phyloP scores from a whole-genome alignment of 2,888 invertebrate species.

The Ramazzottius varieornatus region DNA sequence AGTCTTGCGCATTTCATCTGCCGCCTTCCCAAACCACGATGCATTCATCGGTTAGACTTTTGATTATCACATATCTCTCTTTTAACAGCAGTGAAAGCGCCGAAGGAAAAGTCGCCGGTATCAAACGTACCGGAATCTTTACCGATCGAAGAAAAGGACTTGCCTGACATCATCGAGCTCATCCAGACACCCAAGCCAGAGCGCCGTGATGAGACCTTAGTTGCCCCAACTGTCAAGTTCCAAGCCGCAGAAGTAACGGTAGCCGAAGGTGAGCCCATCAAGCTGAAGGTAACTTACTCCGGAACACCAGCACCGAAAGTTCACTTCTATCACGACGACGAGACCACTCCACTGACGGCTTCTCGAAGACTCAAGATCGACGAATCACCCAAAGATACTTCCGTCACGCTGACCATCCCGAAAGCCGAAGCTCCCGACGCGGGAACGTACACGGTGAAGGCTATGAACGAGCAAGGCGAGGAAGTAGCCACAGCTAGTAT shows the following conservation, averaged over 20 bases:
- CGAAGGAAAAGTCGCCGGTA: no score
- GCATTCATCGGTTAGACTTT: no score
- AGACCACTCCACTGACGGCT: neutral
- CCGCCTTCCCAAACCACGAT: no score
- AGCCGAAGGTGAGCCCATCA: neutral
- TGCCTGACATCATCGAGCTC: no score
- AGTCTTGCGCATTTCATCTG: no score
- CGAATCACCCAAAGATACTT: neutral
- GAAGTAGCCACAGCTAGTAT: constrained; percentile 12
- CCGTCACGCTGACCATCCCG: constrained; percentile 8
- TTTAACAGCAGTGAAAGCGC: no score
- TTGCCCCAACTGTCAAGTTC: neutral
- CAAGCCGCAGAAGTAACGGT: neutral
- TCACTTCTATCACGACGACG: neutral
- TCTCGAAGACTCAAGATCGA: neutral
- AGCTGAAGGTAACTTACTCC: neutral
- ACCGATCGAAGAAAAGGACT: no score
- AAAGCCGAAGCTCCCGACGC: constrained; percentile 11
- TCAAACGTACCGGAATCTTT: no score
- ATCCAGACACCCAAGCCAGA: no score
- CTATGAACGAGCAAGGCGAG: constrained; percentile 14
- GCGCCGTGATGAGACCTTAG: no score
- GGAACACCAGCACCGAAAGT: neutral
- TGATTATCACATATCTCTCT: no score
- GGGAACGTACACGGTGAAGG: constrained; percentile 12